Evolutionary conservation across 2,888 invertebrate genomes (phyloP), one percentile per base, ranked within the genome.

Genomic region (Epirrhoe tristata): DNA sequence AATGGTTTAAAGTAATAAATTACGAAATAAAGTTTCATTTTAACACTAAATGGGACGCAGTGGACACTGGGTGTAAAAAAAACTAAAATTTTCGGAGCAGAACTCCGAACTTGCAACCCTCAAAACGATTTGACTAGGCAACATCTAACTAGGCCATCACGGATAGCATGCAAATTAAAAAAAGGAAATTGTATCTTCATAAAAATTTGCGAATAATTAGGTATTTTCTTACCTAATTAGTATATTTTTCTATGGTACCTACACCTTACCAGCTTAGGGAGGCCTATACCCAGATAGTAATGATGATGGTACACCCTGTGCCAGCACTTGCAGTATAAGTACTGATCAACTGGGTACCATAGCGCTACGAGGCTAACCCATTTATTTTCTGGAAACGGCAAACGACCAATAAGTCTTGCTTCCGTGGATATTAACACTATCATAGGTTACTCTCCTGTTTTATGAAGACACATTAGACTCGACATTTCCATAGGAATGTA

Each of bases 401-500:
- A 92, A 92, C 91, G 91, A 86, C 90, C 92, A 90, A 93, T 92
- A 93, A 91, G 86, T 93, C 92, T 91, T 91, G 88, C 91, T 91
- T 88, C 85, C 89, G 82, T 88, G 88, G 89, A 91, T 92, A 93
- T 92, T 93, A 93, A 92, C 92, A 93, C 92, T 91, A 92, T 92
- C 91, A 91, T 91, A 91, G 89, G 90, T 92, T 91, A 91, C 89
- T 90, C 90, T 87, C 86, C 80, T 84, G 85, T 85, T 91, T 91
- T 91, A 93, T 93, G 92, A 91, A 92, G 93, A 93, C 81, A 89
- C 85, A 92, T 91, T 91, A 90, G 87, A 78, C 83, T 79, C 78
- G 84, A 87, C 86, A 88, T 88, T 89, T 85, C 86, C 88, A 89
- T 90, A 88, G 81, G 78, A 81, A 77, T 81, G 78, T 81, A 74